Conservation (phyloP, 2,113 vertebrate genomes). For the Tachysurus fulvidraco region DNA sequence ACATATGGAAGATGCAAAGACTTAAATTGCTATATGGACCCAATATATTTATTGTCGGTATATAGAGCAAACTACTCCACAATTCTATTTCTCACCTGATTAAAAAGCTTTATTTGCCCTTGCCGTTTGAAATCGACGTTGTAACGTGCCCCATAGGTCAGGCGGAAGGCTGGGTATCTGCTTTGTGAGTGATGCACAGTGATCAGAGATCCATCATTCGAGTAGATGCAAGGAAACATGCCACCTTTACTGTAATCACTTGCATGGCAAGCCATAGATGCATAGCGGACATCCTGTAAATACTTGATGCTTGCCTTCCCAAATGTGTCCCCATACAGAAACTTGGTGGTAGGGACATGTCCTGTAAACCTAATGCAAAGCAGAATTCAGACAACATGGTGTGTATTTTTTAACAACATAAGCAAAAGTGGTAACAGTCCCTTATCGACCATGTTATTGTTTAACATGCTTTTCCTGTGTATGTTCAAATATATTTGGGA, state of each 20-base stretch:
- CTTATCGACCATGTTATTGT: background rate
- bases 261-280: slow-evolving; percentile 52
- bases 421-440: background rate
- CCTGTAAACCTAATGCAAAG: slow-evolving; percentile 58
- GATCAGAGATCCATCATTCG: slow-evolving; percentile 50
- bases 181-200: fast-evolving
- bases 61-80: background rate
- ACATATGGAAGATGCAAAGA: background rate
- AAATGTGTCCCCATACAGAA: slow-evolving; percentile 59
- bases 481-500: background rate
- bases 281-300: slow-evolving; percentile 60
- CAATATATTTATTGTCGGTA: background rate
- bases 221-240: slow-evolving; percentile 65
- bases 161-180: slow-evolving; percentile 36
- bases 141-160: slow-evolving; percentile 57
- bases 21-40: background rate
- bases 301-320: slow-evolving; percentile 63
- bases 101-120: slow-evolving; percentile 61
- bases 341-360: slow-evolving; percentile 57
- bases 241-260: slow-evolving; percentile 47
- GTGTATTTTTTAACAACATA: background rate
- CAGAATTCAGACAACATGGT: background rate
- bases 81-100: slow-evolving; percentile 61
- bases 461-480: background rate
- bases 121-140: slow-evolving; percentile 60